A percentile compares a stretch with the other conserved stretches of the same genome.
phyloP scores from a whole-genome alignment of 92 coral and sea anemone species.

The Micromussa lordhowensis region DNA sequence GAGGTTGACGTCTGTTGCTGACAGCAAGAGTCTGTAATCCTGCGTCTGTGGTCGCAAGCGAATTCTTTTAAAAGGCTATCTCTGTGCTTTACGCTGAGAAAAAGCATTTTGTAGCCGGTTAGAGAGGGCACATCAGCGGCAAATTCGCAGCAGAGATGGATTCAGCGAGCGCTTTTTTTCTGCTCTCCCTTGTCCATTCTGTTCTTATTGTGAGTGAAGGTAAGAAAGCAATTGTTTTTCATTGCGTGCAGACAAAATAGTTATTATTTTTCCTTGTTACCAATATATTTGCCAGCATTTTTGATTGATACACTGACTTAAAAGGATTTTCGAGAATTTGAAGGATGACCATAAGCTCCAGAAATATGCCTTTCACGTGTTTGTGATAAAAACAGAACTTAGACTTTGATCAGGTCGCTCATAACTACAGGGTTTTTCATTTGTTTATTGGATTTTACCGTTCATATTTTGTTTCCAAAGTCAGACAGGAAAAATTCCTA shows the following conservation, averaged over 20 bases:
- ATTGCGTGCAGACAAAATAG: not conserved
- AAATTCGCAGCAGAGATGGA: not conserved
- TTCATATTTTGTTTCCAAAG: too few relatives aligned
- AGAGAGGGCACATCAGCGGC: not conserved
- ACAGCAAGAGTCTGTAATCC: not conserved
- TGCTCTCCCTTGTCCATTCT: not conserved
- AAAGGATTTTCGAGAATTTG: too few relatives aligned
- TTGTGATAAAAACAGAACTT: too few relatives aligned
- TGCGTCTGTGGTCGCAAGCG: not conserved
- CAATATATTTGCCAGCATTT: not conserved
- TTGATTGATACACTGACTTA: not conserved
- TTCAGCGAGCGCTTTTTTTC: too few relatives aligned
- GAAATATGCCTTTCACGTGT: too few relatives aligned
- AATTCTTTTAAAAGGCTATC: not conserved
- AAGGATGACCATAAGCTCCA: too few relatives aligned
- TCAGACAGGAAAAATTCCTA: too few relatives aligned
- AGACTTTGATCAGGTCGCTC: too few relatives aligned
- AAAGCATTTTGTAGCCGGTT: not conserved
- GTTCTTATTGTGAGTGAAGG: not conserved
- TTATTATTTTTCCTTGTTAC: not conserved
- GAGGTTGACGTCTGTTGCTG: not conserved
- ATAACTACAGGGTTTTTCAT: too few relatives aligned
- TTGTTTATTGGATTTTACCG: too few relatives aligned
- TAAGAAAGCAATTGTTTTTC: not conserved
- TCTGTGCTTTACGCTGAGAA: not conserved